phyloP scores from a whole-genome alignment of 2,797 vertebrate species.

The Pelobates cultripes region DNA sequence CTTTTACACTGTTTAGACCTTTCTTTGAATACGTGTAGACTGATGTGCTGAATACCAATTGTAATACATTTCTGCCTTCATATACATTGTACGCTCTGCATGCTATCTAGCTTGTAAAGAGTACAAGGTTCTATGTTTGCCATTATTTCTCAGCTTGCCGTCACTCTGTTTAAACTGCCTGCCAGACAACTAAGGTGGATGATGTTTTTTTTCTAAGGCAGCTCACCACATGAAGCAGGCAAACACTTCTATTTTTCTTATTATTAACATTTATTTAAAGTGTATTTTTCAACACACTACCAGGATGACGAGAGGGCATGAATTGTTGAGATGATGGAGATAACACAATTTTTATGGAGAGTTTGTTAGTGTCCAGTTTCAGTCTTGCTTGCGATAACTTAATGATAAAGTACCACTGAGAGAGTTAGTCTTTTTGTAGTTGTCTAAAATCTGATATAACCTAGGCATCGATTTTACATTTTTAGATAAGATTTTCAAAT shows the following conservation, averaged over 20 bases:
- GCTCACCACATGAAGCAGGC: neutral
- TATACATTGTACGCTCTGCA: slow-evolving; percentile 20
- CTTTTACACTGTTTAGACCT: slow-evolving; percentile 11
- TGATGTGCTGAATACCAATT: slow-evolving; percentile 36
- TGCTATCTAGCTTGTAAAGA: slow-evolving; percentile 33
- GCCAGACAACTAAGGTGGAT: slow-evolving; percentile 1
- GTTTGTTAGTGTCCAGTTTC: no score
- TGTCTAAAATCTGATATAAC: no score
- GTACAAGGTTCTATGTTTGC: slow-evolving; percentile 22
- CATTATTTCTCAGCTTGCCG: slow-evolving; percentile 30
- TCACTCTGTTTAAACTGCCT: slow-evolving; percentile 24
- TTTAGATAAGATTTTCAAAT: no score
- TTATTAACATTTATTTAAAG: slow-evolving; percentile 40
- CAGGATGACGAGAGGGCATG: no score
- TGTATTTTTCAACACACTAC: slow-evolving; percentile 12
- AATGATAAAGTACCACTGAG: no score
- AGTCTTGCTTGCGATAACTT: no score
- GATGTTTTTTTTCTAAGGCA: slow-evolving; percentile 17
- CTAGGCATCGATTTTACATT: no score
- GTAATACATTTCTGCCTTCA: slow-evolving; percentile 10
- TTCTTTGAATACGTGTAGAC: slow-evolving; percentile 28
- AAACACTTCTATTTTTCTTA: slow-evolving; percentile 20
- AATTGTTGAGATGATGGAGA: no score
- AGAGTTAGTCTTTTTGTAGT: no score
- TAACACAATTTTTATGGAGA: no score